Evolutionary conservation across 2,113 vertebrate species (phyloP), one percentile per base, ranked within the genome.

Genomic region (Rhagologus leucostigma): DNA sequence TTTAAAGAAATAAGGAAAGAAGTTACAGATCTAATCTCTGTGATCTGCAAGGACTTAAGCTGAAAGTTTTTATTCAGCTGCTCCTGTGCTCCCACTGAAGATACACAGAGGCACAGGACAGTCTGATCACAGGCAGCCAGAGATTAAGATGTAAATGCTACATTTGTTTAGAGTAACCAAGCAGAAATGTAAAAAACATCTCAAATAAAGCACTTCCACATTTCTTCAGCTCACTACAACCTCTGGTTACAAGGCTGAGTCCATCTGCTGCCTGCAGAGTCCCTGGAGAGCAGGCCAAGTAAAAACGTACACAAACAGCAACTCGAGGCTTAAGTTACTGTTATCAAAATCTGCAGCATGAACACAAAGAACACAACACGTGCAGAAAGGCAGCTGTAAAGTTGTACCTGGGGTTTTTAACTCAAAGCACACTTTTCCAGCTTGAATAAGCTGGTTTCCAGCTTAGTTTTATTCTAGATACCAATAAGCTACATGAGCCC

Each of bases 81-180:
- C 62, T 87, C 2, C 0, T 9, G 8, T 75, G 59, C 42, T 87
- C 22, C 52, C 64, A 50, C 29, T 59, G 42, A 33, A 49, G 59
- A 77, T 11, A 22, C 33, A 37, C 17, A 68, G 52, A 53, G 23
- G 32, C 30, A 42, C 24, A 35, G 42, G 37, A 55, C n/a, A 26
- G 27, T 7, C 60, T 30, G 47, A 59, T 47, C 30, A 32, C 11
- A 59, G 11, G 60, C 68, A 59, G 73, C 3, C 44, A 59, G 32
- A 63, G 22, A 59, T 23, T 10, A 59, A 67, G 39, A 74, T 42
- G 30, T 10, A 91, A 88, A 74, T 30, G 52, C 3, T 46, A 10
- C n/a, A 69, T 67, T 74, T 81, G 32, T 49, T 84, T 56, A 86
- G 41, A 87, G 60, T 49, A 87, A 84, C 47, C 60, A 74, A 84